Conservation (phyloP, 2,888 invertebrate species). For the Callimorpha dominula region DNA sequence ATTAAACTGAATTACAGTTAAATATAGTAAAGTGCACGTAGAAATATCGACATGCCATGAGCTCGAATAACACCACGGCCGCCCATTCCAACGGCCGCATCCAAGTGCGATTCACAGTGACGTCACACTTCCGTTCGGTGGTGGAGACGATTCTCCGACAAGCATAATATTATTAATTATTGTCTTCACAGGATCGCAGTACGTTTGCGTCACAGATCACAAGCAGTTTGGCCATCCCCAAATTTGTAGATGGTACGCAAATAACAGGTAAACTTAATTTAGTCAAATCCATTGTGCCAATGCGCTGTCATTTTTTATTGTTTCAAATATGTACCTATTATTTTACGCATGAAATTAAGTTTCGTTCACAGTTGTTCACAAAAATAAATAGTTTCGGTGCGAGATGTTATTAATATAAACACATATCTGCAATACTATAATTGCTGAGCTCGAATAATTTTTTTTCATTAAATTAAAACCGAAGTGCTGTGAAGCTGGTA, state of each 20-base stretch:
- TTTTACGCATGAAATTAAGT: constrained; percentile 6
- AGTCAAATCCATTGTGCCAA: constrained; percentile 46
- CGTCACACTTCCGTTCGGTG: too few relatives aligned
- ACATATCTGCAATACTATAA: background rate
- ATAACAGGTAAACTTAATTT: constrained; percentile 65
- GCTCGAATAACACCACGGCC: too few relatives aligned
- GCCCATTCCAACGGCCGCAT: too few relatives aligned
- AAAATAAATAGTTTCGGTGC: background rate
- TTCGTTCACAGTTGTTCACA: background rate
- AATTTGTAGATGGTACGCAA: constrained; percentile 61
- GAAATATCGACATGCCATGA: too few relatives aligned
- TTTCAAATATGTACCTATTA: background rate
- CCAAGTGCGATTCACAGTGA: too few relatives aligned
- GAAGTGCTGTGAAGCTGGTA: background rate
- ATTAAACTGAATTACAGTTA: too few relatives aligned
- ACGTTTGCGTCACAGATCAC: constrained; percentile 93
- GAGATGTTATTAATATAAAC: background rate
- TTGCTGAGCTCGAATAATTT: background rate
- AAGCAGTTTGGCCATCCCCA: constrained; percentile 88
- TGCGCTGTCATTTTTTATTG: constrained; percentile 11
- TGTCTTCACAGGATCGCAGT: constrained; percentile 83
- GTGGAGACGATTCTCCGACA: too few relatives aligned
- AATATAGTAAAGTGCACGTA: too few relatives aligned
- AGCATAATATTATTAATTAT: too few relatives aligned
- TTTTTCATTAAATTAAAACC: background rate